phyloP scores from a whole-genome alignment of 2,888 invertebrate genomes.

The Chrysodeixis includens region DNA sequence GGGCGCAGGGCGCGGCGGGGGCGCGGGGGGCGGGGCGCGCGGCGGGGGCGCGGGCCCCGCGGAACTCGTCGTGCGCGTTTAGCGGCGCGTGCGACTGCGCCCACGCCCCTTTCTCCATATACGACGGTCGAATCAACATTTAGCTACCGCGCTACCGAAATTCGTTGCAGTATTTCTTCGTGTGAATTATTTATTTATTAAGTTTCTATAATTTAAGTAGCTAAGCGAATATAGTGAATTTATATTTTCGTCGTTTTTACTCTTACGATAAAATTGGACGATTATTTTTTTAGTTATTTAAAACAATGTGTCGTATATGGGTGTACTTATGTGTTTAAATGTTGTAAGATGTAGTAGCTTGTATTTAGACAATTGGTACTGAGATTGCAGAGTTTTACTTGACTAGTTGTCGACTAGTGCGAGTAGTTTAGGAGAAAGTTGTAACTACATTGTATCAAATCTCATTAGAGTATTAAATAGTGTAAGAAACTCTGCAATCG shows the following conservation, averaged over 20 bases:
- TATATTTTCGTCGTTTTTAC: conserved; percentile 54
- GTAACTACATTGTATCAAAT: conserved; percentile 56
- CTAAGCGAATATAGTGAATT: conserved; percentile 55
- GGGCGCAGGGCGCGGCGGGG: background rate
- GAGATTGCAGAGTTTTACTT: conserved; percentile 42
- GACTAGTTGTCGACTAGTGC: background rate
- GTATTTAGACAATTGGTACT: conserved; percentile 30
- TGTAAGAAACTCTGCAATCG: conserved; percentile 40
- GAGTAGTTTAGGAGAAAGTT: conserved; percentile 38
- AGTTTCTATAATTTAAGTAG: conserved; percentile 45
- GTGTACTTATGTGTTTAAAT: conserved; percentile 33
- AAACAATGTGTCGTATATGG: conserved; percentile 48
- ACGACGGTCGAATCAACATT: conserved; percentile 57
- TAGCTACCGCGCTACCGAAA: conserved; percentile 31
- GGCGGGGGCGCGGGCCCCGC: conserved; percentile 21
- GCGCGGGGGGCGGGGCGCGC: conserved; percentile 26
- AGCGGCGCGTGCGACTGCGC: conserved; percentile 17
- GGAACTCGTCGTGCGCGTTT: background rate
- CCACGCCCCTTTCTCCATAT: conserved; percentile 41
- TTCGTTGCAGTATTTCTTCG: conserved; percentile 49
- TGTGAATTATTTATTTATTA: conserved; percentile 49
- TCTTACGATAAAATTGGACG: conserved; percentile 28
- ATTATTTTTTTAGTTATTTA: conserved; percentile 39
- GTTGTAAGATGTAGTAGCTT: conserved; percentile 30
- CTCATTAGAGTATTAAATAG: conserved; percentile 51